Base-by-base conservation (phyloP, 2,113 vertebrate genomes). In the Plectropomus leopardus region DNA sequence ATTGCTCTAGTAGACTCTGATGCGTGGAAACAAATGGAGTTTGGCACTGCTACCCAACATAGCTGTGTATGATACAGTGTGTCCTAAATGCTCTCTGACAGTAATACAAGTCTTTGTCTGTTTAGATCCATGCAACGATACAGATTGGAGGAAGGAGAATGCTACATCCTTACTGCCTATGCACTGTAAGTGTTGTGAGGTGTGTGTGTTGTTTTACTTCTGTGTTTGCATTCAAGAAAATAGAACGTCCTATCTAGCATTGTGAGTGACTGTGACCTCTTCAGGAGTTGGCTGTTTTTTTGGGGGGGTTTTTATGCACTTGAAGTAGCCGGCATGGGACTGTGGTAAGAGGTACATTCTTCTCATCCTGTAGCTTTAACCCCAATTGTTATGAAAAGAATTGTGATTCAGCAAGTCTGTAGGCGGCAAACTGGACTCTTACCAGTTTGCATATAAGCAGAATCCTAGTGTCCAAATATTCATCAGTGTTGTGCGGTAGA, bases 41-140 rank as follows among this genome's bases (percentile, higher is more conserved):
- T 87, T 89, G 86, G 88, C 89, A 83, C 54, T 58, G 82, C 71
- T 57, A 76, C 74, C 77, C 81, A 85, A 80, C 80, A 70, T 76
- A 63, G 84, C 84, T 61, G 85, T 80, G 89, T 51, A 71, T 86
- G 88, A 89, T 84, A 77, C 79, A 88, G 86, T 78, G 84, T 75
- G 73, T 76, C 80, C 73, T 76, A 85, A 90, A 92, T 92, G 82
- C 70, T 80, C 30, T 48, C 24, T 88, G 90, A 91, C 91, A 88
- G 87, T 68, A 86, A 69, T 36, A 88, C 86, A 86, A 84, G 82
- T 40, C 61, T 76, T 75, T 78, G 85, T 85, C 81, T 90, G 74
- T 78, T 90, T 81, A 30, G 23, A 85, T 82, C 63, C 76, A 72
- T 50, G 26, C 81, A 44, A 60, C 8, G 70, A 51, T 4, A 5